These are phyloP conservation scores for Alligator sinensis DNA, from an alignment of 2,113 vertebrate species.

Conservation along the genomic window DNA sequence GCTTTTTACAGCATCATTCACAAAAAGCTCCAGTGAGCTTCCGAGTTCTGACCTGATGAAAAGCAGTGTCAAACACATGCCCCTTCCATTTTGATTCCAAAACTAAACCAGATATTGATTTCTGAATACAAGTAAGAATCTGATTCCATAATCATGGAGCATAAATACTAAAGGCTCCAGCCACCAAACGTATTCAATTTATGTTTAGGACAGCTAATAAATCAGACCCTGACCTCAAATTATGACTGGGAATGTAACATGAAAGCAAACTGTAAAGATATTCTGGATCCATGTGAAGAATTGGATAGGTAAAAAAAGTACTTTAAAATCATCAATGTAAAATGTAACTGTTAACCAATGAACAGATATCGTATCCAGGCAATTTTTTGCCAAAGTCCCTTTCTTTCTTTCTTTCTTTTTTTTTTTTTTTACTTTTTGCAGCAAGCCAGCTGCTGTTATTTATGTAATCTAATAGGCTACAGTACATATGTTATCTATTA, in stretches of 20 bases:
- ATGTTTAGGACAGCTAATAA: constrained; percentile 52
- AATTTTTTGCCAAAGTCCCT: constrained; percentile 17
- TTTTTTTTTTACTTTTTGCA: not conserved
- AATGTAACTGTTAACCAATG: not conserved
- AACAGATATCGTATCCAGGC: constrained; percentile 29
- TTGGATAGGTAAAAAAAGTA: constrained; percentile 2
- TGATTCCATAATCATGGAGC: not conserved
- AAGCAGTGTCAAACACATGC: not conserved
- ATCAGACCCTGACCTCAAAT: constrained; percentile 42
- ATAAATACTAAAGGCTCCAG: not conserved
- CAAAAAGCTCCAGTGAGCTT: not conserved
- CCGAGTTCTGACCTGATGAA: constrained; percentile 9
- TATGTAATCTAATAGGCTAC: not conserved
- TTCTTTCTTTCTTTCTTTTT: not conserved
- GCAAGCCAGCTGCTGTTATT: constrained; percentile 41
- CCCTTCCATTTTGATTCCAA: constrained; percentile 1
- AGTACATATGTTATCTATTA: not conserved
- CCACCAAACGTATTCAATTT: constrained; percentile 39
- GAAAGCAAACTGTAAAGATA: not conserved
- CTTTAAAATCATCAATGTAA: not conserved
- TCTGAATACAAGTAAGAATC: not conserved
- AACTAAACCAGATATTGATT: not conserved
- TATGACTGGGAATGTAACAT: constrained; percentile 31
- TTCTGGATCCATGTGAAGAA: constrained; percentile 9
- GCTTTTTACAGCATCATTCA: not conserved